Evolutionary conservation across 2,113 vertebrate species (phyloP).

Genomic region (Xiphorhynchus elegans): DNA sequence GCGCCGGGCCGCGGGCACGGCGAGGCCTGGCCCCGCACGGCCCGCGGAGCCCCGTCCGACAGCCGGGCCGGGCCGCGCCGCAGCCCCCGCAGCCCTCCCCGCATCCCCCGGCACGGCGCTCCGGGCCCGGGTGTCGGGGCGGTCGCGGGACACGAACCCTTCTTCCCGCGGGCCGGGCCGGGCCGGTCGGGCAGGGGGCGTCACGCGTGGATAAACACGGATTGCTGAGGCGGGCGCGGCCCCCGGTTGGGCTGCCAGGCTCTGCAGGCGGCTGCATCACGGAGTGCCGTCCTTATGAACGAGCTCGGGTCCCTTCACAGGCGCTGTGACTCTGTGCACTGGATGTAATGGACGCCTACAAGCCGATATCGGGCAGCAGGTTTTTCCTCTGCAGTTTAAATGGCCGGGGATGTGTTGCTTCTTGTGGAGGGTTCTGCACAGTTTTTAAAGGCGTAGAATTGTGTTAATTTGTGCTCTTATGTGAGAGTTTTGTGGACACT

Average conservation of each 20-base stretch:
- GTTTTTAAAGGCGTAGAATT: background rate
- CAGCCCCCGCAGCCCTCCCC: no score
- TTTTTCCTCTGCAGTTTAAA: background rate
- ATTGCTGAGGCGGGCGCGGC: background rate
- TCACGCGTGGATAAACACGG: no score
- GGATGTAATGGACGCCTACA: accelerated
- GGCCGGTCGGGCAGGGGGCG: no score
- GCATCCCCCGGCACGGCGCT: no score
- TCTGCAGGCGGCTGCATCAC: background rate
- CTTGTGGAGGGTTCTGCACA: background rate
- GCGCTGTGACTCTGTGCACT: background rate
- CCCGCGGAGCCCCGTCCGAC: no score
- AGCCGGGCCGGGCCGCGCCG: no score
- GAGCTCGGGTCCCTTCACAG: accelerated
- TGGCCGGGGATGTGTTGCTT: background rate
- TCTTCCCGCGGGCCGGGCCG: no score
- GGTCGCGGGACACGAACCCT: no score
- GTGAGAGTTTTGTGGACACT: background rate
- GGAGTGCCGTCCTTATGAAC: background rate
- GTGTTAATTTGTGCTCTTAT: background rate
- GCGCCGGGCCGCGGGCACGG: no score
- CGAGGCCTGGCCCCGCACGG: no score
- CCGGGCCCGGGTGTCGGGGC: no score
- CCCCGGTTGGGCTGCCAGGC: background rate
- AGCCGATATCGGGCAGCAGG: background rate